phyloP scores from a whole-genome alignment of 2,888 invertebrate genomes.

The Ochlodes sylvanus region DNA sequence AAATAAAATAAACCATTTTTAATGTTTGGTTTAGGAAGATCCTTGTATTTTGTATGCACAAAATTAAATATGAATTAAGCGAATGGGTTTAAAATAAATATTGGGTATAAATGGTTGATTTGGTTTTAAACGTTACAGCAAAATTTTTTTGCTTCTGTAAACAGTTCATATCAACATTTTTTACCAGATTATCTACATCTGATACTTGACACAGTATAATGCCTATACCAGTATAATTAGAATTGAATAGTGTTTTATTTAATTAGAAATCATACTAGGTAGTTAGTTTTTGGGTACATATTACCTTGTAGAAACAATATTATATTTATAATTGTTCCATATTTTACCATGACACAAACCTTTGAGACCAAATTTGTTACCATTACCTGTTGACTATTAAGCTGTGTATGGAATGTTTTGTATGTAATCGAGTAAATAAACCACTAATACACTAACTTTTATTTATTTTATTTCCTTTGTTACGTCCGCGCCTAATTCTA shows the following conservation, averaged over 20 bases:
- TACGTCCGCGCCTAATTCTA: too few species aligned
- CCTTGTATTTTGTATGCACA: not conserved
- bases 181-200: too few species aligned
- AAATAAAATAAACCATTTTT: too few species aligned
- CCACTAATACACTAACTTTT: conserved; percentile 2
- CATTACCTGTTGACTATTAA: not conserved
- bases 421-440: conserved; percentile 16
- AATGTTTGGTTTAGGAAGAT: too few species aligned
- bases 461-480: conserved; percentile 4
- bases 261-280: not conserved
- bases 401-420: conserved; percentile 13
- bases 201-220: not conserved
- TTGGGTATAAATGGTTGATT: not conserved
- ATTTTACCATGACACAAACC: conserved; percentile 4
- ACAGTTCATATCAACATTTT: too few species aligned
- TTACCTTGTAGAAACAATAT: not conserved
- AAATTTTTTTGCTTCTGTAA: too few species aligned
- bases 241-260: conserved; percentile 1
- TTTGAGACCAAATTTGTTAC: conserved; percentile 17
- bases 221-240: not conserved
- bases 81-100: not conserved
- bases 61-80: not conserved
- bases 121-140: too few species aligned
- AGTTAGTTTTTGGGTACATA: not conserved
- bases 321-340: not conserved